Percentiles rank a stretch among this genome's conserved stretches.
Conservation (phyloP, 2,113 vertebrate species). For the Urocolius indicus region DNA sequence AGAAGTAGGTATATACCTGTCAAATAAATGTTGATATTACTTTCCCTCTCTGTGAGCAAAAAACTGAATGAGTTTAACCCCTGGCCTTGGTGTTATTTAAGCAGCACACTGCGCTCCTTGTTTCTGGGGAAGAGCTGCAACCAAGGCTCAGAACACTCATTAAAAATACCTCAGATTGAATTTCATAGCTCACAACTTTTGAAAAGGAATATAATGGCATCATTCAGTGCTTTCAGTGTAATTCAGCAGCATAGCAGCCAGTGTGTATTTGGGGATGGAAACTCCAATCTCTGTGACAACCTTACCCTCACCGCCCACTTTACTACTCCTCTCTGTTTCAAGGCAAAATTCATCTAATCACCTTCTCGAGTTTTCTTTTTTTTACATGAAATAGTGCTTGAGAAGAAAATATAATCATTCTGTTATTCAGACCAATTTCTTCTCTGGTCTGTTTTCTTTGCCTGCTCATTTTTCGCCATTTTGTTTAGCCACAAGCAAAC, state of each 20-base stretch:
- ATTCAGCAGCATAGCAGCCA: not conserved
- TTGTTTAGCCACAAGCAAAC: not conserved
- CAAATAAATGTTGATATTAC: slow-evolving; percentile 49
- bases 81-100: not conserved
- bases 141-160: slow-evolving; percentile 59
- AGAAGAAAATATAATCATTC: slow-evolving; percentile 14
- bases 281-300: not conserved
- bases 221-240: slow-evolving; percentile 67
- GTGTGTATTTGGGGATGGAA: not conserved
- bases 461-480: slow-evolving; percentile 7
- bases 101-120: slow-evolving; percentile 74
- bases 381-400: not conserved
- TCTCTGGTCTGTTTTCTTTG: not conserved
- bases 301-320: not conserved
- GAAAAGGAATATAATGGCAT: slow-evolving; percentile 69
- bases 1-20: not conserved
- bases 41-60: not conserved
- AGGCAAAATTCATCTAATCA: not conserved
- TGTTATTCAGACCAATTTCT: not conserved
- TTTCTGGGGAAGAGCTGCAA: slow-evolving; percentile 65
- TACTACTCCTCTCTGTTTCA: not conserved
- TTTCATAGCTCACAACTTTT: slow-evolving; percentile 71
- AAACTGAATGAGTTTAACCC: slow-evolving; percentile 66
- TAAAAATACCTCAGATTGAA: slow-evolving; percentile 76
- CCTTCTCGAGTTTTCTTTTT: not conserved